A percentile compares a stretch with the other conserved stretches of the same genome.
phyloP scores from a whole-genome alignment of 2,113 vertebrate species.

The Cinclus mexicanus region DNA sequence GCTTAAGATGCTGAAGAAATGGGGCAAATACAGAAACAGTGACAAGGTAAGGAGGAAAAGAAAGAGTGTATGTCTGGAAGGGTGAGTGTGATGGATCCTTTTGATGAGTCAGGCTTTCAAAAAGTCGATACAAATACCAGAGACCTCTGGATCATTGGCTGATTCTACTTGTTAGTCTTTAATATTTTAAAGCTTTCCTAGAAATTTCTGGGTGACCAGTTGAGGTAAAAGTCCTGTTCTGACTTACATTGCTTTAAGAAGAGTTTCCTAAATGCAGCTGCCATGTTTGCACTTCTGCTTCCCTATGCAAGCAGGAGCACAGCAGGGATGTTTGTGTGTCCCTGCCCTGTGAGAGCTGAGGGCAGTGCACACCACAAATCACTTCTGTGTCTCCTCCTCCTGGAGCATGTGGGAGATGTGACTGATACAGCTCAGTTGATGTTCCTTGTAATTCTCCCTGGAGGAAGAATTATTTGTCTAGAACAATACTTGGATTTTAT shows the following conservation, averaged over 20 bases:
- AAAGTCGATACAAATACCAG: not conserved
- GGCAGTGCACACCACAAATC: rapidly evolving
- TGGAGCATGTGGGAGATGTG: not conserved
- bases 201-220: not conserved
- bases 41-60: slow-evolving; percentile 81
- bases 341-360: not conserved
- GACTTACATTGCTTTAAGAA: not conserved
- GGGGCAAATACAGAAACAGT: slow-evolving; percentile 88
- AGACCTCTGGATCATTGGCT: not conserved
- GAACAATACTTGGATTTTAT: not conserved
- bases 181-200: not conserved
- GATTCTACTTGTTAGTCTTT: not conserved
- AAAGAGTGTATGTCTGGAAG: not conserved
- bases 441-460: not conserved
- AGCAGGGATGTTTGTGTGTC: not conserved
- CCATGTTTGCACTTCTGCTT: not conserved
- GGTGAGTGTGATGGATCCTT: not conserved
- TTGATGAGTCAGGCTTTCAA: not conserved
- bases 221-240: not conserved
- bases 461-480: not conserved
- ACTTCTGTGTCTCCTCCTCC: not conserved
- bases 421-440: not conserved
- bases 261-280: not conserved
- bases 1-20: slow-evolving; percentile 93
- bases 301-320: not conserved